Percentiles rank a stretch among this genome's conserved stretches.
Evolutionary conservation across 2,888 invertebrate species (phyloP).

Genomic region (Drosophila borealis): DNA sequence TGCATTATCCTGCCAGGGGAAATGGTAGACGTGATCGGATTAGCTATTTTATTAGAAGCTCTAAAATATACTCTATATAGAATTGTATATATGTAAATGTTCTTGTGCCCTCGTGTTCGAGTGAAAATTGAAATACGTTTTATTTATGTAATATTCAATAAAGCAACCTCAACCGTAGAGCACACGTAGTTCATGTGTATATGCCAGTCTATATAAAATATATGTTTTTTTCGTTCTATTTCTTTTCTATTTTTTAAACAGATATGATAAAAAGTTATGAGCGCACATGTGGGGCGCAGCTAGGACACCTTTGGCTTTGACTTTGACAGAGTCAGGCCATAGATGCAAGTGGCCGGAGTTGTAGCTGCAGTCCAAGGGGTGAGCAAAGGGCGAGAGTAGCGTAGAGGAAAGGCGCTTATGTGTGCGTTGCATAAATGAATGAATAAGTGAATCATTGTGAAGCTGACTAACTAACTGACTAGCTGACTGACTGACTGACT

Average conservation of each 20-base stretch:
- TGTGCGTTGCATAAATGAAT: constrained; percentile 58
- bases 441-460: constrained; percentile 56
- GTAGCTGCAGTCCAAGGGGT: background rate
- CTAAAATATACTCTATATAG: constrained; percentile 50
- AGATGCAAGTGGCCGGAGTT: no score
- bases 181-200: constrained; percentile 15
- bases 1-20: constrained; percentile 56
- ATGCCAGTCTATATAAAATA: constrained; percentile 15
- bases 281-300: constrained; percentile 36
- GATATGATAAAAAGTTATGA: constrained; percentile 70
- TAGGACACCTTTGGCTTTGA: constrained; percentile 57
- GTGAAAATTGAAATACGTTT: constrained; percentile 76
- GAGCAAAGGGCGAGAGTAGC: background rate
- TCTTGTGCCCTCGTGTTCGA: constrained; percentile 5
- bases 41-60: constrained; percentile 77
- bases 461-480: constrained; percentile 31
- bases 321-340: constrained; percentile 28
- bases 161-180: constrained; percentile 29
- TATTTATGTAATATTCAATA: constrained; percentile 74
- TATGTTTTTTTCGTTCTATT: constrained; percentile 16
- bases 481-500: constrained; percentile 35
- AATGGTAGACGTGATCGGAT: constrained; percentile 73
- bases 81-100: constrained; percentile 4
- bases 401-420: constrained; percentile 24
- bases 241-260: constrained; percentile 17